These are phyloP conservation scores for Liposcelis brunnea DNA, from an alignment of 2,888 invertebrate genomes.

Conservation along the genomic window DNA sequence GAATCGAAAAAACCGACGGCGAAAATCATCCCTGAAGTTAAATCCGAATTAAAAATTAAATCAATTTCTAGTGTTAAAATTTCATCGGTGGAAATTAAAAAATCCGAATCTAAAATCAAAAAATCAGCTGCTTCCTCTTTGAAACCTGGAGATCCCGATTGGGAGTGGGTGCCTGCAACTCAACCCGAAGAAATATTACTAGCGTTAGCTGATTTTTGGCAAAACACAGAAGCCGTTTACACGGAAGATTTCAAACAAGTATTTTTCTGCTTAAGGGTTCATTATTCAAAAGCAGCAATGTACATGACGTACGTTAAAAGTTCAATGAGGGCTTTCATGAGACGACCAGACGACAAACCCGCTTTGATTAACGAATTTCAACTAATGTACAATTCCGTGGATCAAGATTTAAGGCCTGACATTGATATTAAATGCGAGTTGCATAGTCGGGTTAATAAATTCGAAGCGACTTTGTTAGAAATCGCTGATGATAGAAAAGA, in stretches of 20 bases:
- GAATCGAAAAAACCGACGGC: too few species aligned
- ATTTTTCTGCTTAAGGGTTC: slow-evolving; percentile 36
- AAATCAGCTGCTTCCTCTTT: neutral
- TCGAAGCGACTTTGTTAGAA: slow-evolving; percentile 32
- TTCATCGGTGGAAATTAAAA: too few species aligned
- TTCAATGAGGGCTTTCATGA: slow-evolving; percentile 36
- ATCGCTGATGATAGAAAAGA: slow-evolving; percentile 38
- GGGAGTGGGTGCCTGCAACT: slow-evolving; percentile 30
- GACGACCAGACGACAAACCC: slow-evolving; percentile 39
- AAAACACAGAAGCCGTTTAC: slow-evolving; percentile 31
- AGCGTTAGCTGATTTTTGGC: slow-evolving; percentile 32
- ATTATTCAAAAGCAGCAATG: slow-evolving; percentile 35
- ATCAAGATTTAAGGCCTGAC: slow-evolving; percentile 37
- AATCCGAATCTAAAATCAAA: too few species aligned
- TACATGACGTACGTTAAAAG: slow-evolving; percentile 35
- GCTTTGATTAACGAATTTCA: slow-evolving; percentile 38
- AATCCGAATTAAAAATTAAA: too few species aligned
- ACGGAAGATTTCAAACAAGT: slow-evolving; percentile 35
- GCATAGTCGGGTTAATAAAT: slow-evolving; percentile 35
- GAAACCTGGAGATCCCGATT: too few species aligned
- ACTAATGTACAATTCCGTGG: slow-evolving; percentile 37
- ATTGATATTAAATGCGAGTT: slow-evolving; percentile 40
- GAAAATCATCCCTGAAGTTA: too few species aligned
- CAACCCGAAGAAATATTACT: slow-evolving; percentile 26
- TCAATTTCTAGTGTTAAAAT: neutral